phyloP scores from a whole-genome alignment of 2,113 vertebrate genomes.

The Dendropsophus ebraccatus region DNA sequence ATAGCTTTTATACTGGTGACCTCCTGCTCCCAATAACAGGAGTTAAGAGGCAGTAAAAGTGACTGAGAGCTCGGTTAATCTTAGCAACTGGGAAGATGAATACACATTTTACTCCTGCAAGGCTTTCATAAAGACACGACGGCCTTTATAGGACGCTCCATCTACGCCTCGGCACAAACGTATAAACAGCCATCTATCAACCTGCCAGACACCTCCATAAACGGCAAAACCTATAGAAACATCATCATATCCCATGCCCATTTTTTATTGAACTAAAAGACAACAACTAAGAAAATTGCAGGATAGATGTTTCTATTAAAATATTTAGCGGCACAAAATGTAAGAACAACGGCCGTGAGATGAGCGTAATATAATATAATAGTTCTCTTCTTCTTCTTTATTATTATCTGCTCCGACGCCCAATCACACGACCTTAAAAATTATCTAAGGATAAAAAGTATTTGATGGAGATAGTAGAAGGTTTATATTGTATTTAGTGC shows the following conservation, averaged over 20 bases:
- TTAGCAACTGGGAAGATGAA: constrained; percentile 1
- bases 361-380: neutral
- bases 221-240: neutral
- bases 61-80: constrained; percentile 30
- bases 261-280: neutral
- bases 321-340: neutral
- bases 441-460: neutral
- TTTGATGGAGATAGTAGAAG: neutral
- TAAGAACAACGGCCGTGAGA: neutral
- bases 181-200: neutral
- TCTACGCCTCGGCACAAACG: neutral
- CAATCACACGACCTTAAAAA: neutral
- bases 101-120: constrained; percentile 11
- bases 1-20: constrained; percentile 2
- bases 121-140: neutral
- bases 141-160: constrained; percentile 4
- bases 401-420: neutral
- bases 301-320: neutral
- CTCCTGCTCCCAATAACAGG: constrained; percentile 31
- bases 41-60: constrained; percentile 35
- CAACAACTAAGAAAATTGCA: neutral
- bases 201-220: neutral
- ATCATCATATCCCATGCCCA: neutral
- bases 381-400: neutral
- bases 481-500: too few species aligned